phyloP scores from a whole-genome alignment of 2,113 vertebrate species.

The Ageneiosus marmoratus region DNA sequence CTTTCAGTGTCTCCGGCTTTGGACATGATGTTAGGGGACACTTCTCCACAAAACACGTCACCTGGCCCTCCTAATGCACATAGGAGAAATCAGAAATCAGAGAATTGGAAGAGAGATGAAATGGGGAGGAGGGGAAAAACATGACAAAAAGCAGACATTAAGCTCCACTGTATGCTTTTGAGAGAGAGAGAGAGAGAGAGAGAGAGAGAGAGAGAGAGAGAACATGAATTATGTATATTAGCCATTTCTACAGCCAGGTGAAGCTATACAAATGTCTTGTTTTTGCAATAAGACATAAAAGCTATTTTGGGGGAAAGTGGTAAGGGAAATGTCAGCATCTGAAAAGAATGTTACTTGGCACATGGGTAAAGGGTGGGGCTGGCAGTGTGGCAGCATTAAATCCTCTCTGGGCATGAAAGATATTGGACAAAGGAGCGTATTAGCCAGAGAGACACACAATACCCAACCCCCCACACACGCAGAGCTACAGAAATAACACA shows the following conservation, averaged over 20 bases:
- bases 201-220: neutral
- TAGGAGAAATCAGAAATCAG: constrained; percentile 11
- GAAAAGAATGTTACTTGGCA: constrained; percentile 35
- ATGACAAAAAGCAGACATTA: neutral
- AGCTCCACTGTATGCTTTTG: neutral
- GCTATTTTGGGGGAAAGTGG: neutral
- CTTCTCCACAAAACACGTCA: constrained; percentile 91
- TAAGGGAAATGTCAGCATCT: constrained; percentile 9
- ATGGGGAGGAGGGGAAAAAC: neutral
- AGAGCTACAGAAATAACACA: constrained; percentile 8
- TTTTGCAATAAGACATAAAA: neutral
- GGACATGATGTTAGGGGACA: constrained; percentile 77
- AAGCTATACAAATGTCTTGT: constrained; percentile 7
- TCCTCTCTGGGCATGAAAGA: constrained; percentile 38
- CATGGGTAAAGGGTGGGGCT: neutral
- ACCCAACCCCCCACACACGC: neutral
- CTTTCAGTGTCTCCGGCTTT: constrained; percentile 76
- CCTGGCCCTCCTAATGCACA: constrained; percentile 80
- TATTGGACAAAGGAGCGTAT: constrained; percentile 37
- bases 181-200: neutral
- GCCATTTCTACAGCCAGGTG: neutral
- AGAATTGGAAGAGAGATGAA: neutral
- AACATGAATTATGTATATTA: neutral
- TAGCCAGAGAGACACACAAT: constrained; percentile 40
- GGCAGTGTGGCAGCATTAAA: neutral